Conservation (phyloP, 1,140 invertebrate species). For the Penaeus chinensis region DNA sequence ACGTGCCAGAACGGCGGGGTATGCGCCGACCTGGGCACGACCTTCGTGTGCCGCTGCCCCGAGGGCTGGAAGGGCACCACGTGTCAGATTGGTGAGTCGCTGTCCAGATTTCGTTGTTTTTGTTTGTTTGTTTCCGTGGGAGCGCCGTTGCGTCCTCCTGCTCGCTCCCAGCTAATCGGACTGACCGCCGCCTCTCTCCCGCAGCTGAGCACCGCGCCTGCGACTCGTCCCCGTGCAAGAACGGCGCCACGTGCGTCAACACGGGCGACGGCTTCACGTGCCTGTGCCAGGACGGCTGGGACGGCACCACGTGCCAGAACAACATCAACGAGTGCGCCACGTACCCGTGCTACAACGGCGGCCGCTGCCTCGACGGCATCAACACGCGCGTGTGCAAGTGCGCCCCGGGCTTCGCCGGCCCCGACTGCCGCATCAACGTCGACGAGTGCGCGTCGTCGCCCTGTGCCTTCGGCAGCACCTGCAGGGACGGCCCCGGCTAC, state of each 20-base stretch:
- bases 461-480: slow-evolving; percentile 65
- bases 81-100: slow-evolving; percentile 74
- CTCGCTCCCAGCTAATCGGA: slow-evolving; percentile 59
- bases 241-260: slow-evolving; percentile 70
- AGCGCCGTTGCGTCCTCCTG: too few species aligned
- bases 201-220: slow-evolving; percentile 75
- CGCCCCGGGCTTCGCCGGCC: slow-evolving; percentile 78
- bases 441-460: slow-evolving; percentile 66
- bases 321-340: slow-evolving; percentile 64
- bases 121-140: not conserved
- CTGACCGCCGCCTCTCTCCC: slow-evolving; percentile 28
- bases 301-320: slow-evolving; percentile 64
- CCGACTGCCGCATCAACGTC: slow-evolving; percentile 72
- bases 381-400: slow-evolving; percentile 82
- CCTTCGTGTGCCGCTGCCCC: slow-evolving; percentile 76
- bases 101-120: not conserved
- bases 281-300: slow-evolving; percentile 66
- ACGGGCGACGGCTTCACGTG: slow-evolving; percentile 81
- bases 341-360: slow-evolving; percentile 66
- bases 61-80: slow-evolving; percentile 77
- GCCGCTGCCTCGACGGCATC: slow-evolving; percentile 77
- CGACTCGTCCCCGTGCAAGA: slow-evolving; percentile 68
- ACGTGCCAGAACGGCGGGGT: slow-evolving; percentile 77
- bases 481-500: slow-evolving; percentile 64
- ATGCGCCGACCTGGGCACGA: slow-evolving; percentile 76